These are phyloP conservation scores for Myiotriccus ornatus DNA, from an alignment of 2,797 vertebrate species.

Conservation along the genomic window DNA sequence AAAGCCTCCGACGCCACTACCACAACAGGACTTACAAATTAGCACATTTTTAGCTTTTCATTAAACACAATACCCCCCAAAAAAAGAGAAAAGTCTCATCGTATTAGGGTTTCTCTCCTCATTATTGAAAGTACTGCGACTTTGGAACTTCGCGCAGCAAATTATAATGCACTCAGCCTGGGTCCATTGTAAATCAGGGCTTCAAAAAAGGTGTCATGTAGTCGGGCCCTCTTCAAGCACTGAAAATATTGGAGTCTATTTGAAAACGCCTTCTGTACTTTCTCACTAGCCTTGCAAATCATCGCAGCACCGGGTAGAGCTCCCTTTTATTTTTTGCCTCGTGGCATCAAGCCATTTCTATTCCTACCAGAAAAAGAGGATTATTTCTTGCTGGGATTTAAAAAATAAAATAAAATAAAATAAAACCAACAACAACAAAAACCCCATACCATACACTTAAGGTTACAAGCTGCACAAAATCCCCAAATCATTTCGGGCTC, in stretches of 20 bases:
- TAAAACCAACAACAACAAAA: background rate
- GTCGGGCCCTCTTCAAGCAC: constrained; percentile 65
- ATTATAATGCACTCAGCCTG: constrained; percentile 76
- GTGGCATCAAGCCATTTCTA: constrained; percentile 56
- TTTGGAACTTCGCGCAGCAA: constrained; percentile 67
- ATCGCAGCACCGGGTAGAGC: constrained; percentile 56
- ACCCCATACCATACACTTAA: background rate
- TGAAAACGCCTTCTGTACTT: constrained; percentile 65
- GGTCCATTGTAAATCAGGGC: constrained; percentile 71
- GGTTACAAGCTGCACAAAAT: constrained; percentile 61
- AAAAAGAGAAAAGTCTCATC: constrained; percentile 24
- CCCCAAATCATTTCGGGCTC: background rate
- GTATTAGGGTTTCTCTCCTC: constrained; percentile 61
- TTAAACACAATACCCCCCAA: constrained; percentile 53
- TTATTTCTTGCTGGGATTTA: constrained; percentile 46
- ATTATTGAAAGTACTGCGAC: constrained; percentile 65
- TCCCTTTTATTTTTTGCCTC: constrained; percentile 56
- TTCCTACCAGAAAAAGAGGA: constrained; percentile 42
- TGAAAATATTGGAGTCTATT: constrained; percentile 70
- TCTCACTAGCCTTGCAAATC: constrained; percentile 76
- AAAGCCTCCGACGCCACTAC: constrained; percentile 59
- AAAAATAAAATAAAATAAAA: background rate
- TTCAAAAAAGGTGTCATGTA: constrained; percentile 63
- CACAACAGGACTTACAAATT: constrained; percentile 70
- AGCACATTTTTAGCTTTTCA: constrained; percentile 66